phyloP scores from a whole-genome alignment of 1,140 invertebrate species.

The Metopolophium dirhodum region DNA sequence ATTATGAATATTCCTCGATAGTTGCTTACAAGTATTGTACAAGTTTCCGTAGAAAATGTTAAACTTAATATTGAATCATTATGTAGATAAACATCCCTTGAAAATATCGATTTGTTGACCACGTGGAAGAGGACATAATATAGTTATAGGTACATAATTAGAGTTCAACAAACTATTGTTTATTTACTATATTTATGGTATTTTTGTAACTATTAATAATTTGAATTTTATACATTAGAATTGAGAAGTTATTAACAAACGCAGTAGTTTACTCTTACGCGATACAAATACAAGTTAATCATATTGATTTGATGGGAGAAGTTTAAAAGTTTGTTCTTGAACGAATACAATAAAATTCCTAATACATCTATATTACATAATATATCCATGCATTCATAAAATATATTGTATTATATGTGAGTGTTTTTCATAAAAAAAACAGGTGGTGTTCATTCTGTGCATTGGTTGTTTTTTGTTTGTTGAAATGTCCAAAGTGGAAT shows the following conservation, averaged over 20 bases:
- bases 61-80: not conserved
- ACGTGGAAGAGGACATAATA: not conserved
- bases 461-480: not conserved
- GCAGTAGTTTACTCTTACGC: not conserved
- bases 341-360: not conserved
- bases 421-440: slow-evolving; percentile 23
- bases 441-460: not conserved
- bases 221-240: too few relatives aligned
- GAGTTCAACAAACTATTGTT: not conserved
- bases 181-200: not conserved
- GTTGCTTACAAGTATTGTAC: not conserved
- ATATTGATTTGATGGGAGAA: not conserved
- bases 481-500: slow-evolving; percentile 8
- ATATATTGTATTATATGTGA: not conserved
- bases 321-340: not conserved
- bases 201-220: not conserved
- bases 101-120: not conserved
- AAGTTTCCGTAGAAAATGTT: not conserved
- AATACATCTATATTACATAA: not conserved
- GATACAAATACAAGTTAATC: not conserved
- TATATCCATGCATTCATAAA: not conserved
- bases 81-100: not conserved
- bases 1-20: not conserved
- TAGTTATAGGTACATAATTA: not conserved
- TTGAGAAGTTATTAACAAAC: too few relatives aligned